Evolutionary conservation across 2,113 vertebrate species (phyloP).

Genomic region (Pituophis catenifer): DNA sequence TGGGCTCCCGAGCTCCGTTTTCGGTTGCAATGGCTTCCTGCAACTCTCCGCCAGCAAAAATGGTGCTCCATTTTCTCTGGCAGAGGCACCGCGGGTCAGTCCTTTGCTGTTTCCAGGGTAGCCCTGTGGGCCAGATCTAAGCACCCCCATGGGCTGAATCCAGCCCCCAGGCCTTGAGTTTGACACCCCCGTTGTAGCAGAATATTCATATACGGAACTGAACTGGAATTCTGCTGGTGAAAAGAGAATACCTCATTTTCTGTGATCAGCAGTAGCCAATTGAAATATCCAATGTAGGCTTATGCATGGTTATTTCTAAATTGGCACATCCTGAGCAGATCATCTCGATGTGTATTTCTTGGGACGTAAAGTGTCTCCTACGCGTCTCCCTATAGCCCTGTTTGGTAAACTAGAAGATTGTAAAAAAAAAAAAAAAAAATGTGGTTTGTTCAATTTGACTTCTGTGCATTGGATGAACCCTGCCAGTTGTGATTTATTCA

Average conservation of each 20-base stretch:
- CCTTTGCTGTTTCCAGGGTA: no score
- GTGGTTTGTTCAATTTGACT: background rate
- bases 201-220: no score
- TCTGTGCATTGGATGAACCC: background rate
- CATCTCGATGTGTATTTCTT: background rate
- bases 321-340: background rate
- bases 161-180: no score
- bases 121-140: no score
- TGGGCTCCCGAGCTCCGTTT: no score
- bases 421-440: background rate
- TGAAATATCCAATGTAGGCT: background rate
- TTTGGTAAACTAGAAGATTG: background rate
- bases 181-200: background rate
- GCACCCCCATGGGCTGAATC: no score
- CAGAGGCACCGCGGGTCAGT: no score
- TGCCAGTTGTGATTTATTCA: background rate
- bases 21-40: no score
- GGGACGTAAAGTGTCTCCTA: background rate
- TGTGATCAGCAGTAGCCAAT: background rate
- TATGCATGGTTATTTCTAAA: background rate
- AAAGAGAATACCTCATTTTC: background rate
- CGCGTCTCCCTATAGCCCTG: background rate
- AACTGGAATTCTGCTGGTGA: background rate
- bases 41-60: no score
- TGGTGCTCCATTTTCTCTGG: no score